Evolutionary conservation across 2,888 invertebrate genomes (phyloP), one percentile per base, ranked within the genome.

Genomic region (Nemotelus nigrinus): DNA sequence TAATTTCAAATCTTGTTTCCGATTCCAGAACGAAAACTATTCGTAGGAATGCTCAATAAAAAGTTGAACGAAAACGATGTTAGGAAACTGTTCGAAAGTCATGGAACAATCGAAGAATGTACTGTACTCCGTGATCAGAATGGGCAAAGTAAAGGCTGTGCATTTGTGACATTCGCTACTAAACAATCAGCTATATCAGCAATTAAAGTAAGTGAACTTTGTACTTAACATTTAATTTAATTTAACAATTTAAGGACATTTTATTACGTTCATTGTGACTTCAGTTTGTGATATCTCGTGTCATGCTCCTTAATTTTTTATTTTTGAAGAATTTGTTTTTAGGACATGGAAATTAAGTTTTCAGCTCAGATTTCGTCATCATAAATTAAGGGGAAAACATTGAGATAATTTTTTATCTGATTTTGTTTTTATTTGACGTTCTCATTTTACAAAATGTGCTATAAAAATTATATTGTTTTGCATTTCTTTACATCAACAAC

Each of bases 21-120:
- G 25, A 63, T 74, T 68, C 25, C 91, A 97, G 98, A 99, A 89
- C 92, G 99, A 84, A 99, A 99, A 89, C 90, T 99, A 82, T 99
- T 99, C 89, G 95, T 99, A 84, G 99, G 99, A 64, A 99, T 99
- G 98, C 90, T 99, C 85, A 96, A 96, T 86, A 98, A 98, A 90
- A 97, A 97, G 86, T 91, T 95, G 85, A 94, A 93, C 82, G 99
- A 99, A 88, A 95, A 94, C 87, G 97, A 99, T 88, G 97, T 99
- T 71, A 91, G 97, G 78, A 91, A 93, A 85, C 90, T 99, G 89
- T 99, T 99, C 88, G 92, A 94, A 83, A 92, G 94, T 57, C 97
- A 96, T 89, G 99, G 99, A 76, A 93, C 94, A 79, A 99, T 99
- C 84, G 99, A 99, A 88, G 99, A 99, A 89, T 99, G 99, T 89